Conservation (phyloP, 2,888 invertebrate genomes). For the Acleris laterana region DNA sequence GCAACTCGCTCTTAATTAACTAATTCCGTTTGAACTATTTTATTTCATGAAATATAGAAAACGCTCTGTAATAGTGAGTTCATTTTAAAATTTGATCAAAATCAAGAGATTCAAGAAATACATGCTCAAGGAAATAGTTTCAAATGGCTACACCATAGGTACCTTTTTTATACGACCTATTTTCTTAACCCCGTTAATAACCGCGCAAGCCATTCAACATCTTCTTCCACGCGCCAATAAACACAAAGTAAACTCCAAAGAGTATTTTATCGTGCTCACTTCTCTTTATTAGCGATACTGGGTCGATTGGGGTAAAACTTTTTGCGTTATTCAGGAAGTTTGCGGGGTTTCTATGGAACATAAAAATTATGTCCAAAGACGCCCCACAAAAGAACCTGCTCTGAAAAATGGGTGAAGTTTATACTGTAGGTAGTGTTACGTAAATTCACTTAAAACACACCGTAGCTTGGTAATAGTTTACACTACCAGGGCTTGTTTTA, state of each 20-base stretch:
- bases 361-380: slow-evolving; percentile 23
- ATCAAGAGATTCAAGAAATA: no score
- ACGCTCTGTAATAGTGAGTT: no score
- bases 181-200: neutral
- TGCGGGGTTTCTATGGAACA: slow-evolving; percentile 21
- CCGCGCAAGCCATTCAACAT: neutral
- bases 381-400: slow-evolving; percentile 15
- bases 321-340: slow-evolving; percentile 20
- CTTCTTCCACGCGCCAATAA: slow-evolving; percentile 5
- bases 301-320: slow-evolving; percentile 23
- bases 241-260: slow-evolving; percentile 14
- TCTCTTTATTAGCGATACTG: slow-evolving; percentile 17
- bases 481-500: no score
- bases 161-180: no score
- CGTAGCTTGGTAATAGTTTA: no score
- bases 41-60: no score
- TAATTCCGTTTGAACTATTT: no score
- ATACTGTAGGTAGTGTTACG: neutral
- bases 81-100: no score
- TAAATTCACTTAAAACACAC: no score
- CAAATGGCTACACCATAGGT: no score
- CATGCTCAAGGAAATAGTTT: no score
- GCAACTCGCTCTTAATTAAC: no score
- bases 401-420: slow-evolving; percentile 2
- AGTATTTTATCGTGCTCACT: slow-evolving; percentile 27